Conservation (phyloP, 2,888 invertebrate species). For the Drosophila buzzatii region DNA sequence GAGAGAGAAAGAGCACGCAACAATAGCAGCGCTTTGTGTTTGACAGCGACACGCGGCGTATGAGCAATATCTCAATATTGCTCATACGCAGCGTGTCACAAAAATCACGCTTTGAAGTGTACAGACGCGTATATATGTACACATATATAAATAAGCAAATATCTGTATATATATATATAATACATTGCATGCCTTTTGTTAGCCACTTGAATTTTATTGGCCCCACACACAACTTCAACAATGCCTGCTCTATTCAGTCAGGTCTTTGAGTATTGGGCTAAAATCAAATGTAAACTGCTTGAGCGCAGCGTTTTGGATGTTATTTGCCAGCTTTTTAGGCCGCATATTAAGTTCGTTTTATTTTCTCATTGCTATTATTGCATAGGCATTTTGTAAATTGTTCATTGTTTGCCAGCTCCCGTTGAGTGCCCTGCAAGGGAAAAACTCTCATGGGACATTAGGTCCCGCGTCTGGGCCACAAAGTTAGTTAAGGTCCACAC, state of each 20-base stretch:
- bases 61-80: constrained; percentile 67
- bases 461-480: constrained; percentile 3
- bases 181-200: constrained; percentile 52
- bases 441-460: neutral
- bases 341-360: constrained; percentile 23
- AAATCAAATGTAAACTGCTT: constrained; percentile 41
- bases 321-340: constrained; percentile 35
- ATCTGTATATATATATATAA: neutral
- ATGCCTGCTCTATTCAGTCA: constrained; percentile 37
- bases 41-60: constrained; percentile 60
- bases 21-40: constrained; percentile 46
- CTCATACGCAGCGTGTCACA: constrained; percentile 62
- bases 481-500: constrained; percentile 2
- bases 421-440: constrained; percentile 21
- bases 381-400: constrained; percentile 51
- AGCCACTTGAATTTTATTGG: constrained; percentile 57
- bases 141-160: constrained; percentile 7
- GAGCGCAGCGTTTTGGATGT: constrained; percentile 16
- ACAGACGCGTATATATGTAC: constrained; percentile 1
- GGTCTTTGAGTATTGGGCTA: constrained; percentile 12
- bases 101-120: constrained; percentile 50
- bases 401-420: constrained; percentile 55
- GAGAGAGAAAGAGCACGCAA: constrained; percentile 7
- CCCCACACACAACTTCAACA: constrained; percentile 30
- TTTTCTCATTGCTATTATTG: constrained; percentile 5